These are phyloP conservation scores for Drosophila navojoa DNA, from an alignment of 1,140 invertebrate species.

Conservation along the genomic window DNA sequence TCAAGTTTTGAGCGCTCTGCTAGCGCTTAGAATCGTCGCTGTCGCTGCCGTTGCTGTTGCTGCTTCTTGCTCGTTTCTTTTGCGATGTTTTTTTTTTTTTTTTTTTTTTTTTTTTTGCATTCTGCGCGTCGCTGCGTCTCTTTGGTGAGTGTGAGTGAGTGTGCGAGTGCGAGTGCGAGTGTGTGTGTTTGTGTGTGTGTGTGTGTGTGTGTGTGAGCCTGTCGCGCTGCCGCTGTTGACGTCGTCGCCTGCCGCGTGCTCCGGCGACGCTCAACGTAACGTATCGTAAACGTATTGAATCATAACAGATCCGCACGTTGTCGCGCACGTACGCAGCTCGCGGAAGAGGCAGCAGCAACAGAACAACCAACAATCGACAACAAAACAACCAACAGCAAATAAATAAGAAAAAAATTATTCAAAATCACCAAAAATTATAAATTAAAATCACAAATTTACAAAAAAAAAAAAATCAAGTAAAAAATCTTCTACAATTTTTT, in stretches of 20 bases:
- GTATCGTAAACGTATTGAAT: slow-evolving; percentile 81
- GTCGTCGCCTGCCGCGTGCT: slow-evolving; percentile 62
- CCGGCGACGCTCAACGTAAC: slow-evolving; percentile 68
- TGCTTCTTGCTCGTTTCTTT: slow-evolving; percentile 34
- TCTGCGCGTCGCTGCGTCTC: slow-evolving; percentile 59
- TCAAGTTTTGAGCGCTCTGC: slow-evolving; percentile 35
- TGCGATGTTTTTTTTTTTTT: slow-evolving; percentile 18
- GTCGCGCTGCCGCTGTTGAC: slow-evolving; percentile 61
- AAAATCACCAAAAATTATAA: slow-evolving; percentile 28
- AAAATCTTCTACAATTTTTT: slow-evolving; percentile 1
- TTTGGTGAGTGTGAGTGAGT: slow-evolving; percentile 26
- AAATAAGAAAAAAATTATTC: slow-evolving; percentile 8
- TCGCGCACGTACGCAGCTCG: slow-evolving; percentile 80
- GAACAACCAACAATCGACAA: slow-evolving; percentile 30
- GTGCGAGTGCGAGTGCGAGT: slow-evolving; percentile 46
- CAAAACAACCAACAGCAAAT: slow-evolving; percentile 17
- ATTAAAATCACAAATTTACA: background rate
- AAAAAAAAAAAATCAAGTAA: background rate
- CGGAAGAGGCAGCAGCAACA: slow-evolving; percentile 63
- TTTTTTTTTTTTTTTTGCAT: slow-evolving; percentile 55
- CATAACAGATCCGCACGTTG: slow-evolving; percentile 82
- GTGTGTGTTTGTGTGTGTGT: too few species aligned
- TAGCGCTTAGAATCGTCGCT: slow-evolving; percentile 33
- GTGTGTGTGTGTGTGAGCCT: slow-evolving; percentile 57
- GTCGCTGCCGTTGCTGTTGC: slow-evolving; percentile 4